These are phyloP conservation scores for Paramormyrops hopkinsi DNA, from an alignment of 2,797 vertebrate genomes.

Conservation along the genomic window DNA sequence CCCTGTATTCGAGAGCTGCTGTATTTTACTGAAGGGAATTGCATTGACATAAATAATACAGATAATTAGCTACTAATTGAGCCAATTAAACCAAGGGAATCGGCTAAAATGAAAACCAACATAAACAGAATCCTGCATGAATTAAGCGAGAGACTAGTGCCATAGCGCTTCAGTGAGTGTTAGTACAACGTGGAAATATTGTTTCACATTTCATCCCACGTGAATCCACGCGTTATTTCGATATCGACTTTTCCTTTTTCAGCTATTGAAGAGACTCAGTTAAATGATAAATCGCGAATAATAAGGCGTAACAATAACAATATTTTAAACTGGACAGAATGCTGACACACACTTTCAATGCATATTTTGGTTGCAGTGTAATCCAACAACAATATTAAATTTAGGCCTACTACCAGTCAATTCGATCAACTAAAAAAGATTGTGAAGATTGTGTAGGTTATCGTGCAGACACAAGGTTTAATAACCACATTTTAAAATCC, in stretches of 20 bases:
- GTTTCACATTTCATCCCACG: background rate
- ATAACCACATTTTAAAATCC: background rate
- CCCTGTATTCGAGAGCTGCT: background rate
- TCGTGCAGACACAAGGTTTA: background rate
- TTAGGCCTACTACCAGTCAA: background rate
- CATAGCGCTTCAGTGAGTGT: background rate
- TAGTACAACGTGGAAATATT: background rate
- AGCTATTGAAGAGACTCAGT: background rate
- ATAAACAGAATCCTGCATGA: background rate
- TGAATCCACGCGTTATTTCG: background rate
- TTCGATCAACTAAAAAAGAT: background rate
- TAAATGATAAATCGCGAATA: background rate
- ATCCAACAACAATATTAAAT: background rate
- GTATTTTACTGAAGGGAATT: conserved; percentile 2
- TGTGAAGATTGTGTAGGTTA: background rate
- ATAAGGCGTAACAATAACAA: background rate
- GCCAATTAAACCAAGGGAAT: conserved; percentile 10
- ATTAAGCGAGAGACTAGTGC: background rate
- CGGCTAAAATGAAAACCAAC: background rate
- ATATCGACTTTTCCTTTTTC: background rate
- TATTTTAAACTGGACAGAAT: background rate
- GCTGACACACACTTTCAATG: background rate
- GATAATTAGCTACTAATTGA: conserved; percentile 11
- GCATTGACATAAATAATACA: conserved; percentile 6
- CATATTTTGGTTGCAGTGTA: background rate